Evolutionary conservation across 2,888 invertebrate genomes (phyloP).

Genomic region (Eupithecia insigniata): DNA sequence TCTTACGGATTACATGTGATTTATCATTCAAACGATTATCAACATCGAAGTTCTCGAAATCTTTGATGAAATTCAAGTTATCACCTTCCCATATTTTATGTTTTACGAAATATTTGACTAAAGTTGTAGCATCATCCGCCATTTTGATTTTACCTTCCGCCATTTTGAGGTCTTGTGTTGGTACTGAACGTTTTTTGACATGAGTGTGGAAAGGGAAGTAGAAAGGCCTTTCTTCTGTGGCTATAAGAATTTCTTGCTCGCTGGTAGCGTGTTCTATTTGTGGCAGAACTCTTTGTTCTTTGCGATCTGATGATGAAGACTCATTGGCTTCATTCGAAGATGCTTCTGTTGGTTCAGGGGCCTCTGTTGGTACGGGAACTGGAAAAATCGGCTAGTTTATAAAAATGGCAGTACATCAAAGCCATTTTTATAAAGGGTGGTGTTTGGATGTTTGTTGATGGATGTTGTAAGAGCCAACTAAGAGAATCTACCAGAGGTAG

Average conservation of each 20-base stretch:
- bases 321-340: conserved; percentile 8
- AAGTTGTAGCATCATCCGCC: conserved; percentile 57
- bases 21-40: conserved; percentile 46
- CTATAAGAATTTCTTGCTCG: conserved; percentile 48
- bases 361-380: background rate
- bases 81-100: conserved; percentile 67
- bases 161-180: conserved; percentile 15
- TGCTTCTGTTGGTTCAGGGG: background rate
- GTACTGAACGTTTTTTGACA: conserved; percentile 41
- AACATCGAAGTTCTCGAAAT: conserved; percentile 48
- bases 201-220: conserved; percentile 25
- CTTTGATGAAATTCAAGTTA: conserved; percentile 44
- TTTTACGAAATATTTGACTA: conserved; percentile 68
- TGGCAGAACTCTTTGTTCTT: conserved; percentile 34
- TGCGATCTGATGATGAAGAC: conserved; percentile 26
- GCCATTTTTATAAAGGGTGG: background rate
- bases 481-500: no score
- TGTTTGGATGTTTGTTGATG: background rate
- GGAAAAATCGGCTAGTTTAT: background rate
- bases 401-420: background rate
- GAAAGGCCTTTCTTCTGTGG: conserved; percentile 42
- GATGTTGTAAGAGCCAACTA: no score
- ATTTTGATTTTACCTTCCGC: conserved; percentile 44
- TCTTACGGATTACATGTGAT: conserved; percentile 48
- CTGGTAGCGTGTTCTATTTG: conserved; percentile 18